phyloP scores from a whole-genome alignment of 1,140 invertebrate species.

The Drosophila quadrilineata region DNA sequence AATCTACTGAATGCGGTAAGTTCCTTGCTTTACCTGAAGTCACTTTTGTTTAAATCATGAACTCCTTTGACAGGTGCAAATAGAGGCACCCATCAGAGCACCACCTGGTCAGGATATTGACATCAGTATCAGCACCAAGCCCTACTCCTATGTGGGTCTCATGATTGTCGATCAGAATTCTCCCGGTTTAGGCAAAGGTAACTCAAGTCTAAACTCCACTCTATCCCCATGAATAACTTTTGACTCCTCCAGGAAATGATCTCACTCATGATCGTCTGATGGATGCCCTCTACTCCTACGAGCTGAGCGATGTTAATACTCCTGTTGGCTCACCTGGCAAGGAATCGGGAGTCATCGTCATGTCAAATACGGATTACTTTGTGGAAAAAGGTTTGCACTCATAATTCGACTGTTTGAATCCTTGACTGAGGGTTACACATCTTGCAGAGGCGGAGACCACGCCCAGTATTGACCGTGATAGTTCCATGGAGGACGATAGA shows the following conservation, averaged over 20 bases:
- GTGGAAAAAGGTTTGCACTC: slow-evolving; percentile 53
- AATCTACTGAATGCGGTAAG: slow-evolving; percentile 88
- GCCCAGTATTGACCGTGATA: slow-evolving; percentile 39
- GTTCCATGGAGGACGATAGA: slow-evolving; percentile 59
- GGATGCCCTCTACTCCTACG: slow-evolving; percentile 81
- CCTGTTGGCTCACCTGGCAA: slow-evolving; percentile 74
- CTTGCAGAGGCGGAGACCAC: slow-evolving; percentile 58
- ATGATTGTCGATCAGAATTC: slow-evolving; percentile 95
- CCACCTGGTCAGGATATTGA: slow-evolving; percentile 88
- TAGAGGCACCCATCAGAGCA: slow-evolving; percentile 83
- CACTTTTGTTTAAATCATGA: no score
- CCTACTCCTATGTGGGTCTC: slow-evolving; percentile 93
- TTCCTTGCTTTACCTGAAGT: not conserved
- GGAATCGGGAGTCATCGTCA: slow-evolving; percentile 74
- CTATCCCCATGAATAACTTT: not conserved
- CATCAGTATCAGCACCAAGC: slow-evolving; percentile 88
- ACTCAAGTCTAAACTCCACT: slow-evolving; percentile 24
- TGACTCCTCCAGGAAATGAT: slow-evolving; percentile 52
- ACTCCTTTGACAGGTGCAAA: slow-evolving; percentile 46
- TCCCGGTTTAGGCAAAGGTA: slow-evolving; percentile 86
- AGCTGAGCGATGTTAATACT: slow-evolving; percentile 71
- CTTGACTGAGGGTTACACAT: not conserved
- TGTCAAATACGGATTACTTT: slow-evolving; percentile 76
- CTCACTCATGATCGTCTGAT: slow-evolving; percentile 70
- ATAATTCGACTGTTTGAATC: not conserved